phyloP scores from a whole-genome alignment of 2,888 invertebrate genomes.

The Torymus aiolomorphi region DNA sequence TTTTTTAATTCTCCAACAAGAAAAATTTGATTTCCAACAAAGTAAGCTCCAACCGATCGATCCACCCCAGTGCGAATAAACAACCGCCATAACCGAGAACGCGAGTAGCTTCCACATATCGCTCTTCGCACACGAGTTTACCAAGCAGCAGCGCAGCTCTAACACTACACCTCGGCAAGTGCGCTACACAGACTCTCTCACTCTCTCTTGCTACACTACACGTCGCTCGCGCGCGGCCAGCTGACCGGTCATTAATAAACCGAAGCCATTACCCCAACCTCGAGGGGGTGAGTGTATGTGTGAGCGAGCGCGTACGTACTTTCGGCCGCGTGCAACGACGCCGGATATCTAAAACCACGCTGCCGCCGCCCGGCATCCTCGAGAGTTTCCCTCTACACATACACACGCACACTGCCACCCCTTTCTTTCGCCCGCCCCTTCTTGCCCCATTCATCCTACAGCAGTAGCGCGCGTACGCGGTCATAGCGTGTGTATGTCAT shows the following conservation, averaged over 20 bases:
- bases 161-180: slow-evolving; percentile 13
- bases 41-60: too few relatives aligned
- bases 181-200: not conserved
- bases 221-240: slow-evolving; percentile 59
- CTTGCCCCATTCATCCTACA: slow-evolving; percentile 34
- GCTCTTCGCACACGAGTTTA: too few relatives aligned
- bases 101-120: too few relatives aligned
- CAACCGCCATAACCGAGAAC: too few relatives aligned
- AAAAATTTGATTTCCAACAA: too few relatives aligned
- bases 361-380: slow-evolving; percentile 62
- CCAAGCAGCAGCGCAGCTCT: not conserved
- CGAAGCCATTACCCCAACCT: slow-evolving; percentile 70
- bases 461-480: slow-evolving; percentile 10
- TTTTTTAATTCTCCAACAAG: too few relatives aligned
- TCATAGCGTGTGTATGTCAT: slow-evolving; percentile 68
- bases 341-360: slow-evolving; percentile 67
- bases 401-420: slow-evolving; percentile 46
- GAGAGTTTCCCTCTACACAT: slow-evolving; percentile 64
- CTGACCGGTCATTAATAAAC: slow-evolving; percentile 75
- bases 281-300: slow-evolving; percentile 56
- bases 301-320: slow-evolving; percentile 1
- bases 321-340: not conserved
- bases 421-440: slow-evolving; percentile 17
- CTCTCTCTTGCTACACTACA: not conserved
- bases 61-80: not conserved